phyloP scores from a whole-genome alignment of 30 jellyfish, hydroid and myxozoan species.

The Morbakka virulenta region DNA sequence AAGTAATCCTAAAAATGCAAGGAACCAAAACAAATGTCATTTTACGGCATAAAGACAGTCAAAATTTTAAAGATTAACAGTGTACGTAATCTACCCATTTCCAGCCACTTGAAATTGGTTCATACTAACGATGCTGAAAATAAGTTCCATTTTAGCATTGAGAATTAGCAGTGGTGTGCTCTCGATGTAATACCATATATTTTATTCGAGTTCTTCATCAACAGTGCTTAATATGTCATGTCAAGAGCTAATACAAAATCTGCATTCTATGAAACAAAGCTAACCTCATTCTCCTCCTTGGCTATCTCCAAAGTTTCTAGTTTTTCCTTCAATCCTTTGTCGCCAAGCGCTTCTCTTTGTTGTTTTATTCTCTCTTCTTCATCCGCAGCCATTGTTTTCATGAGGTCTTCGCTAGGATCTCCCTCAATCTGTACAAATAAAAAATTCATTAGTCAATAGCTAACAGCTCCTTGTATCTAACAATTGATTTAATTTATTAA shows the following conservation, averaged over 20 bases:
- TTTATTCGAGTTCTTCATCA: no score
- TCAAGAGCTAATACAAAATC: background rate
- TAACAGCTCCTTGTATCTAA: background rate
- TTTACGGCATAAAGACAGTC: no score
- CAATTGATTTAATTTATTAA: background rate
- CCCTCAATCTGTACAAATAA: constrained; percentile 51
- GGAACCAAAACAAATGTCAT: no score
- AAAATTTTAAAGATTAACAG: no score
- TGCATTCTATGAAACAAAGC: background rate
- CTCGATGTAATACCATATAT: no score
- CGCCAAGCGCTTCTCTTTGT: constrained; percentile 40
- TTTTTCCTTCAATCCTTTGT: constrained; percentile 59
- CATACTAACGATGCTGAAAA: no score
- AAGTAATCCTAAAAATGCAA: no score
- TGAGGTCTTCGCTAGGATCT: constrained; percentile 78
- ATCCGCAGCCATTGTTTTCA: constrained; percentile 62
- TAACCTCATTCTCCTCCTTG: constrained; percentile 69
- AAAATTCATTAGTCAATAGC: background rate
- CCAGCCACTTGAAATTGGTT: no score
- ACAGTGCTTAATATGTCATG: no score
- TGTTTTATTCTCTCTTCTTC: constrained; percentile 51
- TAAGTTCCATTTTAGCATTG: no score
- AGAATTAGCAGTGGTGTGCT: no score
- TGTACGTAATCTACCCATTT: no score
- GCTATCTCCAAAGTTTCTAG: constrained; percentile 66